Conservation (phyloP, 2,113 vertebrate genomes). For the Chloebia gouldiae region DNA sequence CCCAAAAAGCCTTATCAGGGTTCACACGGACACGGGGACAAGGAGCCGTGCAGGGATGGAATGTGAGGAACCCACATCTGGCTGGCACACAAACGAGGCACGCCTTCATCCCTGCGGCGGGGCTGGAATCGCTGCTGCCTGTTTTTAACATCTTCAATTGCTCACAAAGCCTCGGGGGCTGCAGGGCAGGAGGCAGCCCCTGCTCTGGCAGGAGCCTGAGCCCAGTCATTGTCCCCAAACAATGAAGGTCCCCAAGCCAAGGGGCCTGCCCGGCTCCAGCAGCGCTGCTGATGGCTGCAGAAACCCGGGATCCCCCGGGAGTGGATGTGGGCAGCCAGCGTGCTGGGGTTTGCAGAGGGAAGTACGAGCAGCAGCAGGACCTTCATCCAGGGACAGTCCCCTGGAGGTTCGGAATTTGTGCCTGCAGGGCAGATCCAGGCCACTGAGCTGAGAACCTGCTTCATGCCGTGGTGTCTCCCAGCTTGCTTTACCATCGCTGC, state of each 20-base stretch:
- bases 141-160: neutral
- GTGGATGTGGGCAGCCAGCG: fast-evolving
- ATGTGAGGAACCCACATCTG: neutral
- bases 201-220: neutral
- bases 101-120: neutral
- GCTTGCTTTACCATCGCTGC: neutral
- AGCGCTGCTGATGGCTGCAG: neutral
- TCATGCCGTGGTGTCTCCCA: neutral
- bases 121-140: neutral
- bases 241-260: neutral
- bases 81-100: neutral
- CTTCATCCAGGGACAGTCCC: neutral
- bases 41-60: neutral
- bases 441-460: fast-evolving
- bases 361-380: neutral
- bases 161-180: neutral
- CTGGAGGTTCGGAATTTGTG: neutral
- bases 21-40: neutral
- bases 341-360: neutral
- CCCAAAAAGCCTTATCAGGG: neutral
- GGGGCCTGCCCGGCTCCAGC: neutral
- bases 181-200: neutral
- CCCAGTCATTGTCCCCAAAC: neutral
- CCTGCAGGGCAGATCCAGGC: neutral
- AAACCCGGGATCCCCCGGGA: fast-evolving